Base-by-base conservation (phyloP, 2,113 vertebrate species). In the Calidris pugnax region DNA sequence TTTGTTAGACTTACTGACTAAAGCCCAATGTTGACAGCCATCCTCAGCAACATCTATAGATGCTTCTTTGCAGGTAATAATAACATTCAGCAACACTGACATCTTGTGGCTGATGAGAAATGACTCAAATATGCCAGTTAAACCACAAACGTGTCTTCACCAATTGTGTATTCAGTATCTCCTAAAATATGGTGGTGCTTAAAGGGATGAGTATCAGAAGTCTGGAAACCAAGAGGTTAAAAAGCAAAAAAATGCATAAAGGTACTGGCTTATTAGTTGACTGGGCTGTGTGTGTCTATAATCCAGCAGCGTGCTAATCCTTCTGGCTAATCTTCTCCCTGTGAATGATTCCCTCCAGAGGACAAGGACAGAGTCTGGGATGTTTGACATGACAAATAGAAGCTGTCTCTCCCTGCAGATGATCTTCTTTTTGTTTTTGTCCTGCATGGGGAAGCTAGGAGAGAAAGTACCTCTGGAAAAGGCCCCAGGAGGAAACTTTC, bases 81-180 rank as follows among this genome's bases (percentile, higher is more conserved):
- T 45, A 96, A 89, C 57, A 75, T 95, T 97, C 95, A 94, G 74
- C 97, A 97, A 97, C 93, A 97, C 94, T 97, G 97, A 97, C 97
- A 97, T 97, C 97, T 97, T 96, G 97, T 97, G 97, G 97, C 57
- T 91, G 74, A 73, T 62, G 89, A 85, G 87, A 85, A 89, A 95
- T 56, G 89, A 26, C 85, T 95, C 92, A 41, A 26, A 64, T 63
- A 6, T 6, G 24, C 74, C 68, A 43, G 33, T 30, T 17, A 2
- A 53, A 35, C 90, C 89, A 30, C 51, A 48, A 37, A 7, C 3
- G 1, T 17, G 11, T 24, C 59, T 14, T 33, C 37, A 4, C 17
- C 35, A 19, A 6, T 28, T 45, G 33, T 8, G 37, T 18, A 2
- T 59, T 71, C 66, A 37, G 28, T 63, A 33, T 43, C 59, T 53